Evolutionary conservation across 2,113 vertebrate species (phyloP).

Genomic region (Oxyura jamaicensis): DNA sequence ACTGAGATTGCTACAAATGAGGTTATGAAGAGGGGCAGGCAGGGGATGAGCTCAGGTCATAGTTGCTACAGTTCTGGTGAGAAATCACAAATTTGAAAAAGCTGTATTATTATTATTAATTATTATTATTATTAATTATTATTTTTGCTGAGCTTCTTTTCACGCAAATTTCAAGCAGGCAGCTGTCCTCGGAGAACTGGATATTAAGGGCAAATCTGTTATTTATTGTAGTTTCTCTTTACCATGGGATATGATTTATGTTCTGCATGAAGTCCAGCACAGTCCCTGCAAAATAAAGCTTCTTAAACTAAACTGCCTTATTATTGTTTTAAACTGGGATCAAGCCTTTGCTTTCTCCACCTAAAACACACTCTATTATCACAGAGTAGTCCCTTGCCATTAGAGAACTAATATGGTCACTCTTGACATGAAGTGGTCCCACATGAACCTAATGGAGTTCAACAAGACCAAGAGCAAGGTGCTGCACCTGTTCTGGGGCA

Average conservation of each 20-base stretch:
- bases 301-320: neutral
- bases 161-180: neutral
- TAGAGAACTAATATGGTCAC: neutral
- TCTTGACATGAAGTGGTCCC: neutral
- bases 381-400: neutral
- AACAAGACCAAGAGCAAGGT: too few species aligned
- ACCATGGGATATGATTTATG: neutral
- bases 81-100: neutral
- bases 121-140: too few species aligned
- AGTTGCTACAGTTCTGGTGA: neutral
- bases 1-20: neutral
- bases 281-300: neutral
- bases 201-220: neutral
- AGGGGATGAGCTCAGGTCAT: neutral
- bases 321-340: neutral
- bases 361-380: neutral
- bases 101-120: neutral
- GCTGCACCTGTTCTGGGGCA: too few species aligned
- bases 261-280: neutral
- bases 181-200: neutral
- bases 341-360: neutral
- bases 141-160: neutral
- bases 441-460: too few species aligned
- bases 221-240: neutral
- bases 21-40: neutral